Conservation (phyloP, 2,113 vertebrate genomes). For the Pantherophis guttatus region DNA sequence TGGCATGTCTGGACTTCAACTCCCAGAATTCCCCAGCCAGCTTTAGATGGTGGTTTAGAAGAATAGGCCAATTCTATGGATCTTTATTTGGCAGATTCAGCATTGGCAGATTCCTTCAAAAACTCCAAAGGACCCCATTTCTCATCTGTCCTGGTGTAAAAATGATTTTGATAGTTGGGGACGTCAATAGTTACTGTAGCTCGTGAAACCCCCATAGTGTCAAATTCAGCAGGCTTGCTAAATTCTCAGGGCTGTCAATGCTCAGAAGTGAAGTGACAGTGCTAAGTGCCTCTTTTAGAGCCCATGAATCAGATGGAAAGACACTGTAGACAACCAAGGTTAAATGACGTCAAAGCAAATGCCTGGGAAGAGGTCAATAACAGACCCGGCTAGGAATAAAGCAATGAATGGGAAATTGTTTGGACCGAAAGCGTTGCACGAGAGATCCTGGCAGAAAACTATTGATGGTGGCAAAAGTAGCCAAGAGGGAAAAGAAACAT, state of each 20-base stretch:
- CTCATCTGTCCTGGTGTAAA: background rate
- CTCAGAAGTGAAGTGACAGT: conserved; percentile 24
- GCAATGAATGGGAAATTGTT: conserved; percentile 70
- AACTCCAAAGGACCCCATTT: background rate
- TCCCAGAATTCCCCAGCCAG: background rate
- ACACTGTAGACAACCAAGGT: conserved; percentile 67
- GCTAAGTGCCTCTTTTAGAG: conserved; percentile 71
- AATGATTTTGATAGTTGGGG: background rate
- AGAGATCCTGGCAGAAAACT: conserved; percentile 53
- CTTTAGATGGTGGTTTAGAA: background rate
- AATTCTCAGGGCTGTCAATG: background rate
- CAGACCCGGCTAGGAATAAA: conserved; percentile 63
- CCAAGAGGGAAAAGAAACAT: conserved; percentile 54
- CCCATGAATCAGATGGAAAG: conserved; percentile 69
- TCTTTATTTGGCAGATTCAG: background rate
- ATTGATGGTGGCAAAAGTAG: conserved; percentile 70
- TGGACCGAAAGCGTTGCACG: background rate
- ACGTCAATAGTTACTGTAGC: conserved; percentile 36
- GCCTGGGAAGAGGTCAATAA: conserved; percentile 76
- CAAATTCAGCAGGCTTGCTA: background rate
- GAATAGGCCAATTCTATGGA: background rate
- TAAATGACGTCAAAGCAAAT: conserved; percentile 74
- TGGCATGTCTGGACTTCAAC: background rate
- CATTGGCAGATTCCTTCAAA: background rate
- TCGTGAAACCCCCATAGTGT: conserved; percentile 31